Percentiles rank a stretch among this genome's conserved stretches.
Evolutionary conservation across 23 tunicate species (phyloP).

Genomic region (Phallusia fumigata): DNA sequence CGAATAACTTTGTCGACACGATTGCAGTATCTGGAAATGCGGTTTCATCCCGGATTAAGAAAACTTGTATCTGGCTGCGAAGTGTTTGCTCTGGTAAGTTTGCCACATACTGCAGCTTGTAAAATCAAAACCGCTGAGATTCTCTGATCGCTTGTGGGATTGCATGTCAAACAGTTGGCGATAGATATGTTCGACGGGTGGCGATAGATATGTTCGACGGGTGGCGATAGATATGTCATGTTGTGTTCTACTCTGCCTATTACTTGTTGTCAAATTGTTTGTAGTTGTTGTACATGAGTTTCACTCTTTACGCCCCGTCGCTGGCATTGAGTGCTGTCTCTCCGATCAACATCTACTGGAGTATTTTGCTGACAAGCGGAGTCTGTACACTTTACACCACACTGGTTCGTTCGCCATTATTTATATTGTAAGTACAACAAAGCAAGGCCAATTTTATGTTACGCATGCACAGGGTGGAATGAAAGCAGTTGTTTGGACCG

Average conservation of each 20-base stretch:
- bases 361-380: slow-evolving; percentile 17
- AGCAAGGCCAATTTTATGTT: background rate
- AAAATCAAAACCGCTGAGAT: too few relatives aligned
- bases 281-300: slow-evolving; percentile 17
- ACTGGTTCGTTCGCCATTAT: background rate
- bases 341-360: background rate
- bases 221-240: too few relatives aligned
- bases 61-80: slow-evolving; percentile 42
- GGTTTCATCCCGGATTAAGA: slow-evolving; percentile 45
- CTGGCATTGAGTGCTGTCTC: slow-evolving; percentile 32
- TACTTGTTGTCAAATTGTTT: background rate
- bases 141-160: too few relatives aligned
- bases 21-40: slow-evolving; percentile 63
- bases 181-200: too few relatives aligned
- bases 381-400: slow-evolving; percentile 30
- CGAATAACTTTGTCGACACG: background rate
- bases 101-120: too few relatives aligned
- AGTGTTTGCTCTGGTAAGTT: slow-evolving; percentile 40
- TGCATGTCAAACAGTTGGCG: too few relatives aligned
- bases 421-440: background rate
- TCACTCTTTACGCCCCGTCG: slow-evolving; percentile 17
- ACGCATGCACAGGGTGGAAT: slow-evolving; percentile 13
- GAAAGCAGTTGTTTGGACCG: slow-evolving; percentile 21
- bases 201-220: too few relatives aligned
- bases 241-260: too few relatives aligned